Base-by-base conservation (phyloP, 2,888 invertebrate species). In the Stenolophus ochropezus region DNA sequence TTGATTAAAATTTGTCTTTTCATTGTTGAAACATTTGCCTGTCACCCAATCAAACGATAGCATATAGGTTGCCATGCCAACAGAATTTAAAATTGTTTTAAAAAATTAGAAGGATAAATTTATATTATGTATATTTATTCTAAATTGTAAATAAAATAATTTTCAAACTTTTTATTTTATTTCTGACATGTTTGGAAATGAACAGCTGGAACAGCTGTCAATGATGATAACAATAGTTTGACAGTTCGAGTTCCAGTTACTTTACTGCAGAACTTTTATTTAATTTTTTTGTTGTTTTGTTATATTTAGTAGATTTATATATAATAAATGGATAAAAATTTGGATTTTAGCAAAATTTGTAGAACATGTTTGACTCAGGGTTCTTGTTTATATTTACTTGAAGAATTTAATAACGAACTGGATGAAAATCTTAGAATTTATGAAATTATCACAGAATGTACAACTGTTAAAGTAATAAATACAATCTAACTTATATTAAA, bases 331-430 rank as follows among this genome's bases (percentile, higher is more conserved):
- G 47, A 58, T 25, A 51, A 53, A 53, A 27, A 42, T 27, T 42
- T 77, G 11, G 47, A 77, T 47, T 77, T 77, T 2, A 33, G 21
- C 42, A 33, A 77, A 77, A 58, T 47, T 16, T 77, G 77, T 6
- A 56, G 77, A 77, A 58, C 77, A n/a, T 77, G 77, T 33, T 33
- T 77, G 42, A 47, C 42, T 18, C 33, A 77, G 47, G 27, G 33
- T 61, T 42, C 58, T 4, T n/a, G 27, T 61, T 77, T 58, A 23
- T 21, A 61, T 47, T 61, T 61, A 14, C 47, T 61, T 14, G 33
- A 69, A 33, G 65, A 69, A 4, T 27, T 77, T 23, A 23, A 20
- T 73, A 47, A 73, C 25, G 51, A 51, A 14, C 16, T 6, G 0
- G 73, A 73, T 21, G 14, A 49, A 6, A 73, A 4, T n/a, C 23